Percentiles rank a stretch among this genome's conserved stretches.
Conservation (phyloP, 2,113 vertebrate genomes). For the Coryphaenoides rupestris region DNA sequence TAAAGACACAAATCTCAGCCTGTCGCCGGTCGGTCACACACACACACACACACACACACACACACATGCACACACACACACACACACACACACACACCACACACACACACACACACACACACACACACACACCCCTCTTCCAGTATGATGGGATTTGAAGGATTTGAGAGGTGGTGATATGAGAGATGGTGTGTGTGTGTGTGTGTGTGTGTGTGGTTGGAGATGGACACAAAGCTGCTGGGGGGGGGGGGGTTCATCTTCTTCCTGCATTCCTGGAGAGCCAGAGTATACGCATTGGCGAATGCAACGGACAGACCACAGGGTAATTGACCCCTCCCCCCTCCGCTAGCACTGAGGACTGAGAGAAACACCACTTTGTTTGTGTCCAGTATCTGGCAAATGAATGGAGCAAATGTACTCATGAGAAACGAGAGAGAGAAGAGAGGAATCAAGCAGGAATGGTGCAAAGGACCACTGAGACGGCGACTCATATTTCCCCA, state of each 20-base stretch:
- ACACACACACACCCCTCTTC: no score
- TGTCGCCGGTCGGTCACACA: no score
- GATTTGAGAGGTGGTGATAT: no score
- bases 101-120: no score
- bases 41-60: no score
- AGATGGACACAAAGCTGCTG: not conserved
- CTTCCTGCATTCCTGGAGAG: conserved; percentile 31
- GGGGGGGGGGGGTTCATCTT: conserved; percentile 11
- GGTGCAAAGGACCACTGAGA: conserved; percentile 7
- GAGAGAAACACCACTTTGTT: conserved; percentile 47
- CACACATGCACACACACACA: no score
- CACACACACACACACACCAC: no score
- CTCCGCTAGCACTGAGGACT: conserved; percentile 7
- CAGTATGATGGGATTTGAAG: no score
- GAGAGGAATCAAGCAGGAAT: conserved; percentile 9
- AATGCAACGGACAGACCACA: conserved; percentile 41
- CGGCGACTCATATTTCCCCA: not conserved
- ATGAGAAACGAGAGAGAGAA: conserved; percentile 31
- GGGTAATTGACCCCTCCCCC: conserved; percentile 25
- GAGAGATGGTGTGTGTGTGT: no score
- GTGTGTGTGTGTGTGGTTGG: no score
- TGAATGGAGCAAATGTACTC: conserved; percentile 13
- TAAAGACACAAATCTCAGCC: no score
- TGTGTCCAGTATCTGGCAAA: conserved; percentile 45
- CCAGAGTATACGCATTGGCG: conserved; percentile 9